phyloP scores from a whole-genome alignment of 2,888 invertebrate genomes.

The Meandrusa payeni region DNA sequence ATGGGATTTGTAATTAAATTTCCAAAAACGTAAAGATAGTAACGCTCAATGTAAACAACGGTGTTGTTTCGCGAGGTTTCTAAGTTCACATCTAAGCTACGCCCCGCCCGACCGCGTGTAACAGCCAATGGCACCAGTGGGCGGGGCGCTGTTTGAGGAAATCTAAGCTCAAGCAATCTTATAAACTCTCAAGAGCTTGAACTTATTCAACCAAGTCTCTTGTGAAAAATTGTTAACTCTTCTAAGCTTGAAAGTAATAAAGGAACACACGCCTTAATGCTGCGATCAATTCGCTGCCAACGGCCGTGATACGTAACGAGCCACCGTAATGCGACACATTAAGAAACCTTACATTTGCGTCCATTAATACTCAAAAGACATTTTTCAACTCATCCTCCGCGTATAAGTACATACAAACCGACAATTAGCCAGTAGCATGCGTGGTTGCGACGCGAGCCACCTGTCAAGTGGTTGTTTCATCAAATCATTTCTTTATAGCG shows the following conservation, averaged over 20 bases:
- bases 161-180: slow-evolving; percentile 50
- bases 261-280: slow-evolving; percentile 23
- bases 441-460: slow-evolving; percentile 71
- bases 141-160: slow-evolving; percentile 60
- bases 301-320: slow-evolving; percentile 50
- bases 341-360: slow-evolving; percentile 68
- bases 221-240: slow-evolving; percentile 26
- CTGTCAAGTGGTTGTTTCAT: slow-evolving; percentile 76
- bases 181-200: slow-evolving; percentile 29
- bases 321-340: slow-evolving; percentile 58
- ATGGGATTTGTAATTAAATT: too few species aligned
- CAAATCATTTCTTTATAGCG: slow-evolving; percentile 78
- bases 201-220: slow-evolving; percentile 16
- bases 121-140: slow-evolving; percentile 66
- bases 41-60: slow-evolving; percentile 37
- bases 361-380: slow-evolving; percentile 70
- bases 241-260: not conserved
- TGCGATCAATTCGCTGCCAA: slow-evolving; percentile 42
- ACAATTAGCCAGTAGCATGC: slow-evolving; percentile 67
- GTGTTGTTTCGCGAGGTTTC: slow-evolving; percentile 47
- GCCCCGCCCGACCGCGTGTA: slow-evolving; percentile 67
- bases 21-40: too few species aligned
- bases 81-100: slow-evolving; percentile 69
- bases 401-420: slow-evolving; percentile 55
- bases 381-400: slow-evolving; percentile 67